Conservation (phyloP, 2,113 vertebrate species). For the Paracanthobrama guichenoti region DNA sequence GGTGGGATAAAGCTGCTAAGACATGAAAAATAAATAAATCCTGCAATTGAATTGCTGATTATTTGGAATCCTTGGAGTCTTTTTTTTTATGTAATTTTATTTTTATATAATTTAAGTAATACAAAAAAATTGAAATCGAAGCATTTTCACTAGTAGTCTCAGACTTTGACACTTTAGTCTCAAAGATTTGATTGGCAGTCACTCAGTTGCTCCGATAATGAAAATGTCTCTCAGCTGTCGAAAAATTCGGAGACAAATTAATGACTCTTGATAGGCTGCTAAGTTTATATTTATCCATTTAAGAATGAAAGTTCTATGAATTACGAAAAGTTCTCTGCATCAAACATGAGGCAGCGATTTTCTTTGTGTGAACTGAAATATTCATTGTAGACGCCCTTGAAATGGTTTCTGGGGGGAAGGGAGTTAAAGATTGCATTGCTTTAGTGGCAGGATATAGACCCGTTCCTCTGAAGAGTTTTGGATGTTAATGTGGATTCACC, state of each 20-base stretch:
- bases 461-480: slow-evolving; percentile 31
- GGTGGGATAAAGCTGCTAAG: too few relatives aligned
- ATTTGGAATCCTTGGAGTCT: too few relatives aligned
- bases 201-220: not conserved
- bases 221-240: not conserved
- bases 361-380: not conserved
- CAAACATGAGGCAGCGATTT: slow-evolving; percentile 7
- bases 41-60: too few relatives aligned
- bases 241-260: not conserved
- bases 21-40: too few relatives aligned
- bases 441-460: slow-evolving; percentile 19
- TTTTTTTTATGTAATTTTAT: too few relatives aligned
- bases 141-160: not conserved
- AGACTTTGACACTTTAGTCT: not conserved
- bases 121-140: too few relatives aligned
- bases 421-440: slow-evolving; percentile 29
- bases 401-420: not conserved
- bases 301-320: not conserved
- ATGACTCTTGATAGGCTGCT: not conserved
- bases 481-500: slow-evolving; percentile 35
- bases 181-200: not conserved
- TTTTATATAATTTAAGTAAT: too few relatives aligned
- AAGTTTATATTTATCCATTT: not conserved
- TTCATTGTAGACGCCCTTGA: slow-evolving; percentile 8
- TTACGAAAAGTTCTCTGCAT: not conserved